phyloP scores from a whole-genome alignment of 2,888 invertebrate species.

The Sinhomidia bicolor region DNA sequence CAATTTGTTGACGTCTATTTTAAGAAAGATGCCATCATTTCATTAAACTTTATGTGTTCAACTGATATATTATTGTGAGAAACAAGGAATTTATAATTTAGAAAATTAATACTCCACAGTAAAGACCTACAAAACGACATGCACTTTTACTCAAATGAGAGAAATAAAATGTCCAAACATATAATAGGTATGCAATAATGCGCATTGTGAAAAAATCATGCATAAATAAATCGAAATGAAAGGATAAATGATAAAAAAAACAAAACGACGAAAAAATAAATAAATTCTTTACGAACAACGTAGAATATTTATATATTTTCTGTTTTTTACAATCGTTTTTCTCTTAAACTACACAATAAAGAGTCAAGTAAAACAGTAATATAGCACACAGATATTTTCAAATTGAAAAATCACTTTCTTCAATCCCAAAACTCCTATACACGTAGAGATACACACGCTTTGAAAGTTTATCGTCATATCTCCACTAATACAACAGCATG shows the following conservation, averaged over 20 bases:
- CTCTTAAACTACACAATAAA: constrained; percentile 70
- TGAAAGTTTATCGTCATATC: constrained; percentile 41
- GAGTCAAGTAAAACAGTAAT: constrained; percentile 73
- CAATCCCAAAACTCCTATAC: constrained; percentile 54
- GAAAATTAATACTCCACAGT: too few relatives aligned
- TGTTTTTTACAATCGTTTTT: constrained; percentile 66
- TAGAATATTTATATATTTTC: constrained; percentile 70
- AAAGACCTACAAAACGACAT: too few relatives aligned
- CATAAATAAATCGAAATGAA: constrained; percentile 43
- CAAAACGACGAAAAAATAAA: too few relatives aligned
- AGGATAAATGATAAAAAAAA: constrained; percentile 43
- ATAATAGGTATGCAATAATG: too few relatives aligned
- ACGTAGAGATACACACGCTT: constrained; percentile 53
- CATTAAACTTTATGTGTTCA: too few relatives aligned
- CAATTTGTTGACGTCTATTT: too few relatives aligned
- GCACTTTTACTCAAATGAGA: too few relatives aligned
- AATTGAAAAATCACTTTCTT: constrained; percentile 69
- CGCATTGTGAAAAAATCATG: constrained; percentile 31
- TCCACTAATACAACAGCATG: constrained; percentile 68
- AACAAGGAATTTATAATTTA: too few relatives aligned
- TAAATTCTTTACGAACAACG: constrained; percentile 66
- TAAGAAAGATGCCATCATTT: too few relatives aligned
- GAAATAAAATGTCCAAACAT: too few relatives aligned
- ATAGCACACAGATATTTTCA: constrained; percentile 70
- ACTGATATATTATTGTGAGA: too few relatives aligned